Base-by-base conservation (phyloP, 2,888 invertebrate genomes). In the Drosophila mettleri region DNA sequence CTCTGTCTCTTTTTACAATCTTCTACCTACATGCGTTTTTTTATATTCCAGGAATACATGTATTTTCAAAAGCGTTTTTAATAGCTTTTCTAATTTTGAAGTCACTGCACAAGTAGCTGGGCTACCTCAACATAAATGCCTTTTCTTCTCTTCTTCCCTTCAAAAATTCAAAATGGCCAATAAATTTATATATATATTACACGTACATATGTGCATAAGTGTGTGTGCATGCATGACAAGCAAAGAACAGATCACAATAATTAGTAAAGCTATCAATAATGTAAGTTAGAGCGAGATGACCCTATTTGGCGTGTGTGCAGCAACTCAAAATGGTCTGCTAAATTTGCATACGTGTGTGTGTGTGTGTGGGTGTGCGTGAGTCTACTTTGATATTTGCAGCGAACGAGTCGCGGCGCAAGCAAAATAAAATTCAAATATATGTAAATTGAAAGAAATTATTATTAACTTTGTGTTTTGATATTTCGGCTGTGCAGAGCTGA, bases 41-140 rank as follows among this genome's bases (percentile, higher is more conserved):
- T n/a, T n/a, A 8, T 46, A 49, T 62, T 69, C 0, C 80, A 92
- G 92, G 92, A 92, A 78, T 92, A 92, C 45, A 69, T 91, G 69
- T 92, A 84, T 70, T 92, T 92, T 64, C 92, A 92, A 74, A 89
- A 84, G 5, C 86, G 83, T 24, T 83, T 82, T 57, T 91, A 65
- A 74, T 22, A 29, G 6, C n/a, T 8, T 16, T 9, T 2, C 18
- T 18, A 18, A 7, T 16, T 16, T 24, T 24, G 24, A 24, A 0
- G 24, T n/a, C 43, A 4, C 41, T 22, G 22, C 14, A 8, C n/a
- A n/a, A 24, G n/a, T 43, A 43, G n/a, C 27, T 45, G 7, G 12
- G 16, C 16, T 27, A 29, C 18, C 29, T 2, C 45, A 18, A 5
- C 43, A 16, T 45, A 9, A n/a, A n/a, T n/a, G 1, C 9, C 16